Evolutionary conservation across 2,113 vertebrate genomes (phyloP), one percentile per base, ranked within the genome.

Genomic region (Peromyscus polionotus): DNA sequence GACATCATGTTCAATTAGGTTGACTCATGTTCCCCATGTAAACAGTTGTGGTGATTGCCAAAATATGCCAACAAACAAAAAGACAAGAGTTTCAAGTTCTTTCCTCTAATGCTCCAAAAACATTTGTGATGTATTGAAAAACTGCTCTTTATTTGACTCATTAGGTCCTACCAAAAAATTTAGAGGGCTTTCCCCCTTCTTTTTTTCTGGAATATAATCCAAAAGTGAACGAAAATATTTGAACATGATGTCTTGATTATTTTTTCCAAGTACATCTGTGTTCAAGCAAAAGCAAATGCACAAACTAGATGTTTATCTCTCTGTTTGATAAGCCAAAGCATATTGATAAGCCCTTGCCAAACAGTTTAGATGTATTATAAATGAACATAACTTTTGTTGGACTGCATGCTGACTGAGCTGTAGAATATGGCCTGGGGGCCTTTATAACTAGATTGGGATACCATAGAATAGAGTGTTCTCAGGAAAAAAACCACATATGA

Each of bases 311-410:
- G 61, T 42, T 97, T 70, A 98, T 97, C 94, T 67, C 91, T 97
- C 84, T 91, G 33, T 88, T 94, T 95, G 85, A 97, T 96, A 93
- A 93, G 54, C 70, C 92, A 24, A 59, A 96, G 42, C 33, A 92
- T 96, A 95, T 94, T 94, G 91, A 89, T 97, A 97, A 96, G 75
- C 54, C 0, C 0, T 33, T 94, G 97, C 87, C 94, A 98, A 98
- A 95, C 11, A 97, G 68, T 92, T 97, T 93, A 96, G 73, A 95
- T 85, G 75, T 85, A 93, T 96, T 96, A 96, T 93, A 98, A 97
- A 81, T 79, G 45, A 98, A 86, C 1, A 16, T 85, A 7, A 24
- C 51, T 96, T 97, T 97, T 95, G 39, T 95, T 96, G 96, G 96
- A 96, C 95, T 97, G 48, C 51, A 63, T 16, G 75, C 76, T 97